These are phyloP conservation scores for Clanis bilineata DNA, from an alignment of 2,888 invertebrate genomes.

Conservation along the genomic window DNA sequence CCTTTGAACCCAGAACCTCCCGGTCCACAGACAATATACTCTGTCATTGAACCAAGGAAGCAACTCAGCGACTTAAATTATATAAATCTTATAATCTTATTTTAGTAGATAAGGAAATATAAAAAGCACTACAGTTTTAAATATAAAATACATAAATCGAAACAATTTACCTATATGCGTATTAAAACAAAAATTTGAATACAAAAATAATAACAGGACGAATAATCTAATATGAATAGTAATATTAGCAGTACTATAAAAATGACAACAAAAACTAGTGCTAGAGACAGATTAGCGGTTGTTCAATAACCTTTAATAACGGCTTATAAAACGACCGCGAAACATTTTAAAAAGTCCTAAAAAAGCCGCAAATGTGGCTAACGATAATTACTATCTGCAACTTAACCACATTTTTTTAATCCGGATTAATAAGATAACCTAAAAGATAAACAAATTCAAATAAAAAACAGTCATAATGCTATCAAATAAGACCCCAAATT, in stretches of 20 bases:
- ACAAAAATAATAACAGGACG: too few species aligned
- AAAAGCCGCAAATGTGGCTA: background rate
- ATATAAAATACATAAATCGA: too few species aligned
- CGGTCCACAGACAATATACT: too few species aligned
- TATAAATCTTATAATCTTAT: too few species aligned
- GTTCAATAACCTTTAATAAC: background rate
- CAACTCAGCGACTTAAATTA: too few species aligned
- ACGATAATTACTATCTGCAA: background rate
- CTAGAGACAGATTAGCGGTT: background rate
- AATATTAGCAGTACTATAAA: background rate
- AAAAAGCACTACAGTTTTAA: too few species aligned
- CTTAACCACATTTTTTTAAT: background rate
- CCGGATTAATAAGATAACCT: background rate
- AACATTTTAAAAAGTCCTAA: background rate
- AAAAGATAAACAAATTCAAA: background rate
- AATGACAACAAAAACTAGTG: background rate
- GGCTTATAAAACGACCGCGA: background rate
- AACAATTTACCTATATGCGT: too few species aligned
- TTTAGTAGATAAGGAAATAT: too few species aligned
- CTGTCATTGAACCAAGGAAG: too few species aligned
- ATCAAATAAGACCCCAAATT: background rate
- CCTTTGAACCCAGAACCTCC: too few species aligned
- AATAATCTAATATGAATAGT: too few species aligned
- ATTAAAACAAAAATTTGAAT: too few species aligned
- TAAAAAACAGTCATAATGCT: background rate